Evolutionary conservation across 1,140 invertebrate genomes (phyloP).

Genomic region (Lethocerus indicus): DNA sequence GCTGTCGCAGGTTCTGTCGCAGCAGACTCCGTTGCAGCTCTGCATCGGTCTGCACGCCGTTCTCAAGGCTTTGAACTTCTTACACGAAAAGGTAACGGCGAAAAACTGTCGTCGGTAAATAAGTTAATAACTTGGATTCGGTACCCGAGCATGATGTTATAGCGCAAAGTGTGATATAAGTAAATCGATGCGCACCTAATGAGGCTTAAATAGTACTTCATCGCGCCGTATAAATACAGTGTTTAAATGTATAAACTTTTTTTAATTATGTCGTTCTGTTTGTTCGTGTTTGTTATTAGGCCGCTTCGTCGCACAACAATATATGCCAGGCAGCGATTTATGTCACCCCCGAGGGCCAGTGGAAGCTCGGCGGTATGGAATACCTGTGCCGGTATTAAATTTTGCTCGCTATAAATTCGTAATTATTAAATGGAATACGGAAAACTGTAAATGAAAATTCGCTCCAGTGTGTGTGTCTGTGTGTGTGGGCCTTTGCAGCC

Average conservation of each 20-base stretch:
- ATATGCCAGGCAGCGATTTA: slow-evolving; percentile 61
- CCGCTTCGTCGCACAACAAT: slow-evolving; percentile 62
- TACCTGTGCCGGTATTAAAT: slow-evolving; percentile 50
- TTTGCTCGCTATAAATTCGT: no score
- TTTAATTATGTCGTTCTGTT: no score
- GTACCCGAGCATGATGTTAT: no score
- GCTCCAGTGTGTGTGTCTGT: no score
- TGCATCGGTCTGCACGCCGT: slow-evolving; percentile 62
- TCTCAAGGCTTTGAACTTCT: slow-evolving; percentile 54
- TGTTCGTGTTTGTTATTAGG: slow-evolving; percentile 25
- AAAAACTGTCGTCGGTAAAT: no score
- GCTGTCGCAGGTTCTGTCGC: slow-evolving; percentile 38
- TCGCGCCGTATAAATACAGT: background rate
- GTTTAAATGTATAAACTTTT: no score
- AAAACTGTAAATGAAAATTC: no score
- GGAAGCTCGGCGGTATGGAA: slow-evolving; percentile 69
- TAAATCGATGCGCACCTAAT: background rate
- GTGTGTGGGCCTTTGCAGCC: no score
- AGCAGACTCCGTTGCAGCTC: slow-evolving; percentile 51
- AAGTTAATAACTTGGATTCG: no score
- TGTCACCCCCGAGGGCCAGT: slow-evolving; percentile 58
- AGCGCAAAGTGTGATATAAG: no score
- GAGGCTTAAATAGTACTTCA: background rate
- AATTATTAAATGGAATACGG: no score
- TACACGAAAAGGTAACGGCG: slow-evolving; percentile 55